phyloP scores from a whole-genome alignment of 2,113 vertebrate genomes.

The Tamias sibiricus region DNA sequence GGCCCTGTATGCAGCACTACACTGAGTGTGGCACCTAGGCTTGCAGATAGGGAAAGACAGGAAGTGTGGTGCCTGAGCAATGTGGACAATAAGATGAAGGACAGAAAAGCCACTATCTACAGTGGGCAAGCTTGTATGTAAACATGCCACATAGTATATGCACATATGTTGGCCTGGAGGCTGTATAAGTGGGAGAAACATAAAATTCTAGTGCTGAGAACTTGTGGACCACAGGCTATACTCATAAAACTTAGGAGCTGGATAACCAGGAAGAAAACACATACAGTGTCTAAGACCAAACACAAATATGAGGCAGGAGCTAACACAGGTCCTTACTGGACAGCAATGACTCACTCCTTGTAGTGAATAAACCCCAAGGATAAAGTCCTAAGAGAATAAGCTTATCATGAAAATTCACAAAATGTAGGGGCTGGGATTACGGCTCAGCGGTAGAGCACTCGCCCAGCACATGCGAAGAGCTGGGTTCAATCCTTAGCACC shows the following conservation, averaged over 20 bases:
- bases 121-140: neutral
- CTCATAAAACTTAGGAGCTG: neutral
- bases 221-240: neutral
- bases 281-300: neutral
- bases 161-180: neutral
- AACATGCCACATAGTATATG: neutral
- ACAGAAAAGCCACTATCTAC: neutral
- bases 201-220: neutral
- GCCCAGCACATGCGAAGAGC: no score
- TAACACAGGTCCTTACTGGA: neutral
- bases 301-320: neutral
- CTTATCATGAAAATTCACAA: neutral
- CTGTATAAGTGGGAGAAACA: neutral
- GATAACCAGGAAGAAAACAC: neutral
- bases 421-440: neutral
- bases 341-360: neutral
- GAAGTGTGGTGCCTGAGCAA: neutral
- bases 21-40: no score
- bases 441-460: no score
- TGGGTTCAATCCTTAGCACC: no score
- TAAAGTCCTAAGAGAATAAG: neutral
- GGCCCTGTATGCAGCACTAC: no score
- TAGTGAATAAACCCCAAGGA: neutral
- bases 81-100: neutral
- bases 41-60: neutral